A percentile compares a stretch with the other conserved stretches of the same genome.
Evolutionary conservation across 2,888 invertebrate species (phyloP).

Genomic region (Zygothrica quintamaculata): DNA sequence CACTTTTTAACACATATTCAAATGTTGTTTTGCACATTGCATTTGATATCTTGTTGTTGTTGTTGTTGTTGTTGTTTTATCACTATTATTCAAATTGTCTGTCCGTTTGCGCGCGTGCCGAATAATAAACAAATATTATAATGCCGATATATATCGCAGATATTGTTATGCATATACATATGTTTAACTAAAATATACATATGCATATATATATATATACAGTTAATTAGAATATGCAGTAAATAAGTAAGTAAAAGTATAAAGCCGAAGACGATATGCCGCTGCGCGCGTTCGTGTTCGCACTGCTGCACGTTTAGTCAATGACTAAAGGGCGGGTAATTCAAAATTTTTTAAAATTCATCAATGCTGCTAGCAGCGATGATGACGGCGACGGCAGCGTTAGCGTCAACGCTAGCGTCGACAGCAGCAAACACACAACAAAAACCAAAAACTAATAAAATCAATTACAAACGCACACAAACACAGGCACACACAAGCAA

Average conservation of each 20-base stretch:
- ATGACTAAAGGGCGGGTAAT: constrained; percentile 83
- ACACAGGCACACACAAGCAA: constrained; percentile 52
- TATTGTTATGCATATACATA: constrained; percentile 4
- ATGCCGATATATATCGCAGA: constrained; percentile 36
- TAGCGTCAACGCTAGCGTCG: constrained; percentile 54
- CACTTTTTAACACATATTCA: constrained; percentile 57
- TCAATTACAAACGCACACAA: constrained; percentile 81
- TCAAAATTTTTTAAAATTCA: constrained; percentile 83
- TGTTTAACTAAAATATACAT: neutral
- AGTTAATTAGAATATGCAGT: constrained; percentile 30
- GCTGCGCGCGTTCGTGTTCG: constrained; percentile 77
- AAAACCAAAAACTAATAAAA: constrained; percentile 83
- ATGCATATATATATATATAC: neutral
- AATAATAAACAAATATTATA: constrained; percentile 51
- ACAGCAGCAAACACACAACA: constrained; percentile 76
- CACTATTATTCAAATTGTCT: constrained; percentile 44
- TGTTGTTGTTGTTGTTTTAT: constrained; percentile 27
- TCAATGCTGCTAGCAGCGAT: constrained; percentile 62
- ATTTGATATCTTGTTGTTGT: constrained; percentile 31
- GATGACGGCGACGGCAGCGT: constrained; percentile 34
- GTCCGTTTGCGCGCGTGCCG: constrained; percentile 61
- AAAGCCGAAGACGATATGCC: constrained; percentile 58
- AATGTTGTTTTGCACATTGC: constrained; percentile 58
- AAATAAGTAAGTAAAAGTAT: constrained; percentile 21
- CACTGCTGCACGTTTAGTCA: constrained; percentile 83